Conservation (phyloP, 1,140 invertebrate genomes). For the Heliothis virescens region DNA sequence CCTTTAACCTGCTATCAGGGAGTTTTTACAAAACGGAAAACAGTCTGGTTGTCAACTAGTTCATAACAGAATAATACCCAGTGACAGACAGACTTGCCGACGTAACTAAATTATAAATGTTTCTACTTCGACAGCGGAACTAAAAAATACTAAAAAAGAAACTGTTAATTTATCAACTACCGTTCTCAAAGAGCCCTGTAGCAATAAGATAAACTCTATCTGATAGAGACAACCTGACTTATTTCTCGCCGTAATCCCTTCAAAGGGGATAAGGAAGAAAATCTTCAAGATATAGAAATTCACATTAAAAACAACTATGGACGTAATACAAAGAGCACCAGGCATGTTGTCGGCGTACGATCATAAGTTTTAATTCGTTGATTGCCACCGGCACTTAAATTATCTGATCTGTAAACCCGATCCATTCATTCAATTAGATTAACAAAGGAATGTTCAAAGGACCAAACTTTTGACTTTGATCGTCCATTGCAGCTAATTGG, state of each 20-base stretch:
- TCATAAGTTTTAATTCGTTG: slow-evolving; percentile 47
- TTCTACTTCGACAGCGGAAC: not conserved
- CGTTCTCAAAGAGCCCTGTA: slow-evolving; percentile 27
- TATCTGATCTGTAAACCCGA: slow-evolving; percentile 42
- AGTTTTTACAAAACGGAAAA: no score
- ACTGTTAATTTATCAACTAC: slow-evolving; percentile 36
- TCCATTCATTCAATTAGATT: slow-evolving; percentile 50
- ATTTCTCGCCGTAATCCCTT: slow-evolving; percentile 31
- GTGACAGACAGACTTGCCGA: no score
- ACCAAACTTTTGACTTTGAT: slow-evolving; percentile 49
- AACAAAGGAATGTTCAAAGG: slow-evolving; percentile 49
- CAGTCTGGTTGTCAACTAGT: no score
- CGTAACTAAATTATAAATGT: no score
- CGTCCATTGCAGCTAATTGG: slow-evolving; percentile 49
- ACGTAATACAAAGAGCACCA: not conserved
- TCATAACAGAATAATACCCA: no score
- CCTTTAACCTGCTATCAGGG: no score
- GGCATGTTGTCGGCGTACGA: slow-evolving; percentile 17
- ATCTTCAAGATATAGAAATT: slow-evolving; percentile 25
- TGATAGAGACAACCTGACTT: slow-evolving; percentile 32
- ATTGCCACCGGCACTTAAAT: slow-evolving; percentile 45
- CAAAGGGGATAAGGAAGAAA: slow-evolving; percentile 36
- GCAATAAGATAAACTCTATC: slow-evolving; percentile 31
- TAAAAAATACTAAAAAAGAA: slow-evolving; percentile 8
- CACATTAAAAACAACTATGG: slow-evolving; percentile 34